Percentiles rank a stretch among this genome's conserved stretches.
Evolutionary conservation across 2,888 invertebrate genomes (phyloP).

Genomic region (Drosophila algonquin): DNA sequence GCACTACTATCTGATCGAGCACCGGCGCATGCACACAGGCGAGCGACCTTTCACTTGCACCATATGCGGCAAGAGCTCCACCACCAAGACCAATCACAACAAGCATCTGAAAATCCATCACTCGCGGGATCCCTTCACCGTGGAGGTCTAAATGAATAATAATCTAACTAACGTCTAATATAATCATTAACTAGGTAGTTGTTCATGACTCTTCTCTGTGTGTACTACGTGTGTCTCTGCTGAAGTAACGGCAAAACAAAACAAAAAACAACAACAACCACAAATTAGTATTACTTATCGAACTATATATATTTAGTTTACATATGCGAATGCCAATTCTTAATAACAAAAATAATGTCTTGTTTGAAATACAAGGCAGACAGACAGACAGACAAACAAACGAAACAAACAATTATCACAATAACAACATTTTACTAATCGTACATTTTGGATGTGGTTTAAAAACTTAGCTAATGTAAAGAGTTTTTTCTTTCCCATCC

Average conservation of each 20-base stretch:
- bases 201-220: slow-evolving; percentile 74
- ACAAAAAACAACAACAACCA: slow-evolving; percentile 44
- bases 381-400: slow-evolving; percentile 40
- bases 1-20: slow-evolving; percentile 94
- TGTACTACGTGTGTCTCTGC: slow-evolving; percentile 73
- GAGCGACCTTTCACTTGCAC: slow-evolving; percentile 91
- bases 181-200: slow-evolving; percentile 66
- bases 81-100: slow-evolving; percentile 95
- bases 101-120: slow-evolving; percentile 95
- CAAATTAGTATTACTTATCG: slow-evolving; percentile 76
- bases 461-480: slow-evolving; percentile 74
- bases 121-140: slow-evolving; percentile 93
- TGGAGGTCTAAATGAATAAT: slow-evolving; percentile 86
- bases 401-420: slow-evolving; percentile 47
- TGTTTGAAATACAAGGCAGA: slow-evolving; percentile 7
- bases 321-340: slow-evolving; percentile 73
- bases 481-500: slow-evolving; percentile 41
- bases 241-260: slow-evolving; percentile 42
- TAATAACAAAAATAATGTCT: slow-evolving; percentile 43
- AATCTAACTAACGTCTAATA: slow-evolving; percentile 56
- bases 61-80: slow-evolving; percentile 94
- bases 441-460: slow-evolving; percentile 74
- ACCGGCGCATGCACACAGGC: slow-evolving; percentile 93
- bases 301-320: slow-evolving; percentile 59
- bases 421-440: slow-evolving; percentile 70